These are phyloP conservation scores for Mixornis gularis DNA, from an alignment of 2,113 vertebrate species.

Conservation along the genomic window DNA sequence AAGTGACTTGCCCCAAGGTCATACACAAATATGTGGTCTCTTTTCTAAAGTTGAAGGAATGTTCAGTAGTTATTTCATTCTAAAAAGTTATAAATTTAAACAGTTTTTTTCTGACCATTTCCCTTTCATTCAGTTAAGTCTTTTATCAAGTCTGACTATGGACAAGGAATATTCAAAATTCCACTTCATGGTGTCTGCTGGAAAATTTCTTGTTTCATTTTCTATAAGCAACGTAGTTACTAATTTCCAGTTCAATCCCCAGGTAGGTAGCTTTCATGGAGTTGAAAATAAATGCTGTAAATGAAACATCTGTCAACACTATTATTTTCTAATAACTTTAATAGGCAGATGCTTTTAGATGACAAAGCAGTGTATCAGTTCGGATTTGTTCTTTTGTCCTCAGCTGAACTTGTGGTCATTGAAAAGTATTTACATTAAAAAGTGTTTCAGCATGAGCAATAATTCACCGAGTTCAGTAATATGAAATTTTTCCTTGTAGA, in stretches of 20 bases:
- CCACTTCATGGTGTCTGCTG: conserved; percentile 6
- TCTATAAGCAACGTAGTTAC: conserved; percentile 18
- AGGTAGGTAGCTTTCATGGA: conserved; percentile 66
- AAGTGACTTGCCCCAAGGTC: background rate
- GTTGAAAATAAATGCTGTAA: conserved; percentile 70
- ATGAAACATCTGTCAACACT: conserved; percentile 71
- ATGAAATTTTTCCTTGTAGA: background rate
- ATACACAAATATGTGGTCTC: background rate
- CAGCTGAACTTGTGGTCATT: conserved; percentile 16
- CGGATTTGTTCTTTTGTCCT: conserved; percentile 45
- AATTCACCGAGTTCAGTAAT: background rate
- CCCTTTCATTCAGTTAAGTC: conserved; percentile 30
- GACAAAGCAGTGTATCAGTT: conserved; percentile 38
- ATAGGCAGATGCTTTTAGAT: conserved; percentile 71
- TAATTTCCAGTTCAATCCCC: conserved; percentile 66
- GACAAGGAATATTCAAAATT: conserved; percentile 38
- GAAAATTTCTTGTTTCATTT: conserved; percentile 47
- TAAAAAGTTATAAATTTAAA: background rate
- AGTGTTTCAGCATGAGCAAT: background rate
- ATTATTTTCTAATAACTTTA: conserved; percentile 78
- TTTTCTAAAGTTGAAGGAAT: background rate
- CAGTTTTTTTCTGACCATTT: background rate
- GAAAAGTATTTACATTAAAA: conserved; percentile 28
- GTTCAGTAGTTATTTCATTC: conserved; percentile 8
- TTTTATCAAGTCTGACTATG: conserved; percentile 25